These are phyloP conservation scores for Monochamus saltuarius DNA, from an alignment of 1,140 invertebrate species.

Conservation along the genomic window DNA sequence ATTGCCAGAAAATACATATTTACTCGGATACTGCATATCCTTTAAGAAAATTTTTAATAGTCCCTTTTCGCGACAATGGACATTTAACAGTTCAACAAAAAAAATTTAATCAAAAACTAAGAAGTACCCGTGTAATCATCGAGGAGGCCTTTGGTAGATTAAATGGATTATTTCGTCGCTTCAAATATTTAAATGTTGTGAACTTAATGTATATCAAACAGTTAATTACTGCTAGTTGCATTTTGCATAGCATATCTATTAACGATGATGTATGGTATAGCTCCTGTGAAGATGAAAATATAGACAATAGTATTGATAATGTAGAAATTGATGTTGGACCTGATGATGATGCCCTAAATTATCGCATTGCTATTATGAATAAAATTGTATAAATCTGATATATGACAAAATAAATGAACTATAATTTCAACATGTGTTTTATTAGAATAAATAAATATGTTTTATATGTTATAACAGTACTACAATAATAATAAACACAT, in stretches of 20 bases:
- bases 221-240: background rate
- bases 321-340: too few species aligned
- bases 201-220: slow-evolving; percentile 3
- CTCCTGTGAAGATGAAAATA: too few species aligned
- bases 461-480: too few species aligned
- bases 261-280: too few species aligned
- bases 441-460: too few species aligned
- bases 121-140: slow-evolving; percentile 1
- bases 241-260: background rate
- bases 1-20: background rate
- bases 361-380: too few species aligned
- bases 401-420: too few species aligned
- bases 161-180: background rate
- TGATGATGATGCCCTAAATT: too few species aligned
- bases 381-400: too few species aligned
- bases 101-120: slow-evolving; percentile 1
- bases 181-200: background rate
- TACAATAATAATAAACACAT: too few species aligned
- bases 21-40: background rate
- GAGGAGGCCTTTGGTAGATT: slow-evolving; percentile 6
- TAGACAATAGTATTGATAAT: too few species aligned
- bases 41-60: background rate
- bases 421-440: too few species aligned
- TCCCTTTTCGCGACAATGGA: background rate
- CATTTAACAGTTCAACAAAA: background rate